Conservation (phyloP, 2,113 vertebrate genomes). For the Rana temporaria region DNA sequence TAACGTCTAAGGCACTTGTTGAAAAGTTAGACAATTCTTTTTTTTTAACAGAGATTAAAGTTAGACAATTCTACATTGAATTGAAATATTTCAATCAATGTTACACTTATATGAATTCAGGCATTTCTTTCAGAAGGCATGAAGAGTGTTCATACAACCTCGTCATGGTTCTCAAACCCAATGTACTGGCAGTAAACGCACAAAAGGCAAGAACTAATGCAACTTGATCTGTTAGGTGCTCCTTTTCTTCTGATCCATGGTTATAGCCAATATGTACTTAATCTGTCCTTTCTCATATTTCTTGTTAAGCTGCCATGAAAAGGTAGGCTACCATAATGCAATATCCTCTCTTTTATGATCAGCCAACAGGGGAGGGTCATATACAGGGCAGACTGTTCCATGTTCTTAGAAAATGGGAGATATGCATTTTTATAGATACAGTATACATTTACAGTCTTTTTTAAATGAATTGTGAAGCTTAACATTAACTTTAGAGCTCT, state of each 20-base stretch:
- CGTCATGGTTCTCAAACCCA: conserved; percentile 1
- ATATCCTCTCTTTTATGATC: conserved; percentile 42
- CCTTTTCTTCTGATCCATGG: conserved; percentile 19
- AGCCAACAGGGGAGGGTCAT: conserved; percentile 40
- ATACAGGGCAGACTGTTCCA: conserved; percentile 42
- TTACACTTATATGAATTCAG: background rate
- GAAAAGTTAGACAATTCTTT: no score
- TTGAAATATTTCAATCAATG: no score
- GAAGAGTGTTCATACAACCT: background rate
- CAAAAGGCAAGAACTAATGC: background rate
- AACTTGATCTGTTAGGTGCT: conserved; percentile 30
- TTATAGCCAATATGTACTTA: conserved; percentile 23
- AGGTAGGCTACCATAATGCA: conserved; percentile 40
- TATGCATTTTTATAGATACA: conserved; percentile 48
- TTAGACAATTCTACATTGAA: no score
- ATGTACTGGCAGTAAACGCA: background rate
- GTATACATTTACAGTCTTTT: conserved; percentile 47
- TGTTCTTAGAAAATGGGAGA: conserved; percentile 39
- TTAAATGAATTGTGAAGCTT: conserved; percentile 40
- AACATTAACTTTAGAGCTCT: conserved; percentile 37
- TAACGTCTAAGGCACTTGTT: no score
- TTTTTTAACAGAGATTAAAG: no score
- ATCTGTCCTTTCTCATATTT: conserved; percentile 37
- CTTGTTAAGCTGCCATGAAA: conserved; percentile 32
- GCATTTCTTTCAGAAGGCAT: background rate